Conservation (phyloP, 2,113 vertebrate genomes). For the Emberiza fucata region DNA sequence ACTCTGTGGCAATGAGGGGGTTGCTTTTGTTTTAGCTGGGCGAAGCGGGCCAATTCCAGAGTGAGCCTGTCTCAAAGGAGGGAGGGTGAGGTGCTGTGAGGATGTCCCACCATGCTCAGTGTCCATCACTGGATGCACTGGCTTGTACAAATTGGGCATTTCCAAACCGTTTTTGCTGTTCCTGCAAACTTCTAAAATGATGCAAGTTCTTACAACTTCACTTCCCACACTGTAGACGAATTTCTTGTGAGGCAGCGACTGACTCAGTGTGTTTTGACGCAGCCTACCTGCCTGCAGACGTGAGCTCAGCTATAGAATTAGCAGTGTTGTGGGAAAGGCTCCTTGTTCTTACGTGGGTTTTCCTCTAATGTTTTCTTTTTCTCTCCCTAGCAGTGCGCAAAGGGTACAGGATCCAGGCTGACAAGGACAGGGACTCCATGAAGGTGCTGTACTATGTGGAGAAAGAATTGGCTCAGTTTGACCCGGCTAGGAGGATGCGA, state of each 20-base stretch:
- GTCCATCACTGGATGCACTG: background rate
- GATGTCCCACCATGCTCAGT: background rate
- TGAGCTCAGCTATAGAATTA: background rate
- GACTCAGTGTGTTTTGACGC: constrained; percentile 29
- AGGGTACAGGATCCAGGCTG: constrained; percentile 89
- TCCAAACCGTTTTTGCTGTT: background rate
- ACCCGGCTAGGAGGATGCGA: constrained; percentile 81
- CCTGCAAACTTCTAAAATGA: background rate
- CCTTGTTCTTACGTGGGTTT: background rate
- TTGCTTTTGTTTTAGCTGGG: constrained; percentile 24
- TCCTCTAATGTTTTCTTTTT: background rate
- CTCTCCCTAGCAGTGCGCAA: constrained; percentile 77
- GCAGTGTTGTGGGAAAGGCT: background rate
- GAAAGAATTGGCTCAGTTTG: constrained; percentile 90
- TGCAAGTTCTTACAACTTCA: constrained; percentile 4
- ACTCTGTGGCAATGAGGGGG: background rate
- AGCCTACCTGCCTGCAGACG: constrained; percentile 11
- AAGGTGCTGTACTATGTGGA: constrained; percentile 93
- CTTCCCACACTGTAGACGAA: background rate
- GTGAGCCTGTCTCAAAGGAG: background rate
- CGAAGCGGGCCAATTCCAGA: background rate
- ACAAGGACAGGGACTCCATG: constrained; percentile 89
- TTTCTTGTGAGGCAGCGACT: background rate
- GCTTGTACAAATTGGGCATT: background rate
- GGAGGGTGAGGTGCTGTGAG: background rate